Evolutionary conservation across 2,797 vertebrate genomes (phyloP), one percentile per base, ranked within the genome.

Genomic region (Neosilurus hyrtlii): DNA sequence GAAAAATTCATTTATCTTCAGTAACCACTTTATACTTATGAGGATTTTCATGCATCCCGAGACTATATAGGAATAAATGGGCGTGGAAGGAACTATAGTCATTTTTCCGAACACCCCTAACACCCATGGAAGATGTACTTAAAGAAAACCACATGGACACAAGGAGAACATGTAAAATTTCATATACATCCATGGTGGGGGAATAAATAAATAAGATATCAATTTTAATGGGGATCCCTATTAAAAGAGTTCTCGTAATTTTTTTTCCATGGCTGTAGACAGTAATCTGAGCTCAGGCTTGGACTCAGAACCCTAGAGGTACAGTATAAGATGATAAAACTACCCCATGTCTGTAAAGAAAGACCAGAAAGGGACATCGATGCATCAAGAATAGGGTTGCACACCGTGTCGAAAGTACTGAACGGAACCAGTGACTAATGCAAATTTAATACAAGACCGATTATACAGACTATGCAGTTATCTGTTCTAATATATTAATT

Each of bases 261-360:
- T 43, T 43, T 43, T 43, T 6, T 6, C 6, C 37, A 43, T 43
- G 37, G 37, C 37, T 43, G 37, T 0, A 4, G 59, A 51, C 61
- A 78, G 43, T 65, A 78, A 78, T 78, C 43, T 52, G 61, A 78
- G 43, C 43, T 78, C n/a, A 65, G 43, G 43, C 43, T 51, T 65
- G 16, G 16, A 78, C 56, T 9, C 35, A 61, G 11, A 7, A 76
- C 75, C 12, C 30, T 61, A 56, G 35, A n/a, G 56, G 63, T 63
- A 43, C 43, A 43, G 43, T 43, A 43, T 43, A 37, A 63, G 75
- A 78, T 52, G 61, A n/a, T 1, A 65, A 78, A 51, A 30, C n/a
- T 63, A 51, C 61, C 1, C 12, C n/a, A 51, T 26, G n/a, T 51
- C 0, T 77, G 61, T 20, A 52, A 30, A 20, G 26, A 30, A 30